phyloP scores from a whole-genome alignment of 2,797 vertebrate species.

The Acipenser oxyrinchus region DNA sequence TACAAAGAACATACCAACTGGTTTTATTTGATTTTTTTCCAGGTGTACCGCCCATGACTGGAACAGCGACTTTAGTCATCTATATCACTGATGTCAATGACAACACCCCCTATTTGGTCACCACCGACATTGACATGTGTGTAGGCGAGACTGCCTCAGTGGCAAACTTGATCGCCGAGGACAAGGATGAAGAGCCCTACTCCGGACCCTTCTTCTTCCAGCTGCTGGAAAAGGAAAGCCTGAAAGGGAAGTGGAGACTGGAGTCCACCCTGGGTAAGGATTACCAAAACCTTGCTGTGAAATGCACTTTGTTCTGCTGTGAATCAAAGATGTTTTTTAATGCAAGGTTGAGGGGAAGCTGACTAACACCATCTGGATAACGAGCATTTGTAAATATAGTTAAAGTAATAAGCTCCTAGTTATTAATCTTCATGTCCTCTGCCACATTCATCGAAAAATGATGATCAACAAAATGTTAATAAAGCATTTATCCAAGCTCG shows the following conservation, averaged over 20 bases:
- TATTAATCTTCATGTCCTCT: no score
- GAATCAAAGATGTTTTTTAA: no score
- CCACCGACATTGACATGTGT: slow-evolving; percentile 34
- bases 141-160: slow-evolving; percentile 19
- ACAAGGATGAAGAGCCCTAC: slow-evolving; percentile 38
- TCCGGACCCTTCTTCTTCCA: slow-evolving; percentile 50
- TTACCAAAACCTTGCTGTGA: neutral
- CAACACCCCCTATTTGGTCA: slow-evolving; percentile 31
- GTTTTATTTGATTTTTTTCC: neutral
- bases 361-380: no score
- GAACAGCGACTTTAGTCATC: slow-evolving; percentile 42
- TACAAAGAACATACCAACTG: neutral
- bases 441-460: no score
- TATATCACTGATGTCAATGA: slow-evolving; percentile 41
- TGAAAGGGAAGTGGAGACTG: slow-evolving; percentile 45
- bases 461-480: no score
- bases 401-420: no score
- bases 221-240: slow-evolving; percentile 36
- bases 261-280: slow-evolving; percentile 40
- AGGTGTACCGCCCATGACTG: slow-evolving; percentile 47
- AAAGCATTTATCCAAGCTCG: no score
- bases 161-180: slow-evolving; percentile 31
- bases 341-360: no score
- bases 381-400: no score
- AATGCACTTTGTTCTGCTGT: no score